phyloP scores from a whole-genome alignment of 2,888 invertebrate genomes.

The Nasonovia ribisnigri region DNA sequence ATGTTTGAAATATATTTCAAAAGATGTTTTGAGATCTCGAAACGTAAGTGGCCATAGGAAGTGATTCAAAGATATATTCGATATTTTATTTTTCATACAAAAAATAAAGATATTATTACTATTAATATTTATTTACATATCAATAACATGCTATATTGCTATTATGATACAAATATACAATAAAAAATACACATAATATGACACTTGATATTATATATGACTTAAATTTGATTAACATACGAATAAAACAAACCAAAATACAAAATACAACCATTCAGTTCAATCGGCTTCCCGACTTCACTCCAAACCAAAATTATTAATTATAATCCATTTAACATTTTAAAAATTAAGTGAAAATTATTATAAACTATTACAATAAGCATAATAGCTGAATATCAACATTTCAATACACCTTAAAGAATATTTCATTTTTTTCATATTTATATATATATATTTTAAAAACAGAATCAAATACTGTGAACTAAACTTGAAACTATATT shows the following conservation, averaged over 20 bases:
- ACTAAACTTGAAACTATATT: not conserved
- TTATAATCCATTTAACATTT: not conserved
- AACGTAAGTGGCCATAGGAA: not conserved
- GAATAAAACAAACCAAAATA: not conserved
- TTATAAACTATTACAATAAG: not conserved
- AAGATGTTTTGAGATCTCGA: not conserved
- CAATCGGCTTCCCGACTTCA: not conserved
- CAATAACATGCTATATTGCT: rapidly evolving
- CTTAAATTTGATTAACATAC: not conserved
- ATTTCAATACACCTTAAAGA: not conserved
- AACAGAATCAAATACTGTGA: not conserved
- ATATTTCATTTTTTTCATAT: not conserved
- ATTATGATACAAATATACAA: not conserved
- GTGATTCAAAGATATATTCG: not conserved
- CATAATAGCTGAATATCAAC: not conserved
- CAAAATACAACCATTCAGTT: not conserved
- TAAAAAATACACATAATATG: not conserved
- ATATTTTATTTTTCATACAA: too few relatives aligned
- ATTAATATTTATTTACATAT: not conserved
- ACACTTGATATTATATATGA: too few relatives aligned
- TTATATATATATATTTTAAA: not conserved
- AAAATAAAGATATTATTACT: not conserved
- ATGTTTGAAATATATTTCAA: not conserved
- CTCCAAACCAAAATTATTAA: not conserved
- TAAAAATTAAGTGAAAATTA: not conserved